phyloP scores from a whole-genome alignment of 2,113 vertebrate species.

The Mormyrus lacerda region DNA sequence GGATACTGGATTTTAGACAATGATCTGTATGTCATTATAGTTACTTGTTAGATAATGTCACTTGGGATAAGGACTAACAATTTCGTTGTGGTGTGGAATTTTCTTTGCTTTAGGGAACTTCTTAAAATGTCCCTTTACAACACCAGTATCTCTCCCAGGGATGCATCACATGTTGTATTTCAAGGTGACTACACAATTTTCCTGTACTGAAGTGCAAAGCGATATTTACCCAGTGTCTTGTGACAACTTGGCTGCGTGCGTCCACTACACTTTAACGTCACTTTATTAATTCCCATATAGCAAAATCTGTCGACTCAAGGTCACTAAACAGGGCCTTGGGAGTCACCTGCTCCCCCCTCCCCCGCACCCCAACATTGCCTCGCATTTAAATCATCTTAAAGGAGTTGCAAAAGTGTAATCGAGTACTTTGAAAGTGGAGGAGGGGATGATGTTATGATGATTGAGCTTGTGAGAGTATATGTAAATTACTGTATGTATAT shows the following conservation, averaged over 20 bases:
- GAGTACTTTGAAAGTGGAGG: not conserved
- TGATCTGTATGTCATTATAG: not conserved
- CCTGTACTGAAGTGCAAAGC: not conserved
- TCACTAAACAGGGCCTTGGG: not conserved
- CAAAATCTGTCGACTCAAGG: not conserved
- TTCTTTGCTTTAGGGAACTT: not conserved
- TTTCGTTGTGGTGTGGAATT: not conserved
- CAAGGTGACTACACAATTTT: conserved; percentile 10
- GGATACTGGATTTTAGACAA: not conserved
- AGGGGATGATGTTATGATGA: not conserved
- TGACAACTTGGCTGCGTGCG: not conserved
- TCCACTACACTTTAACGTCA: not conserved
- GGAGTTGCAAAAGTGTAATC: not conserved
- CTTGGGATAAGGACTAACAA: not conserved
- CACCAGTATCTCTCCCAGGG: not conserved
- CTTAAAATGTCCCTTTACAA: conserved; percentile 1
- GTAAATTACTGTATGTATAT: not conserved
- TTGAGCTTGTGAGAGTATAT: not conserved
- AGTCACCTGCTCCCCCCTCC: not conserved
- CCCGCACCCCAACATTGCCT: not conserved
- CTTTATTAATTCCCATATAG: not conserved
- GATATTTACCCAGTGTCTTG: not conserved
- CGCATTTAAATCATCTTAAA: not conserved
- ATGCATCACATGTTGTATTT: not conserved
- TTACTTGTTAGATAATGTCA: not conserved